phyloP scores from a whole-genome alignment of 2,797 vertebrate genomes.

The Emydoidea blandingii region DNA sequence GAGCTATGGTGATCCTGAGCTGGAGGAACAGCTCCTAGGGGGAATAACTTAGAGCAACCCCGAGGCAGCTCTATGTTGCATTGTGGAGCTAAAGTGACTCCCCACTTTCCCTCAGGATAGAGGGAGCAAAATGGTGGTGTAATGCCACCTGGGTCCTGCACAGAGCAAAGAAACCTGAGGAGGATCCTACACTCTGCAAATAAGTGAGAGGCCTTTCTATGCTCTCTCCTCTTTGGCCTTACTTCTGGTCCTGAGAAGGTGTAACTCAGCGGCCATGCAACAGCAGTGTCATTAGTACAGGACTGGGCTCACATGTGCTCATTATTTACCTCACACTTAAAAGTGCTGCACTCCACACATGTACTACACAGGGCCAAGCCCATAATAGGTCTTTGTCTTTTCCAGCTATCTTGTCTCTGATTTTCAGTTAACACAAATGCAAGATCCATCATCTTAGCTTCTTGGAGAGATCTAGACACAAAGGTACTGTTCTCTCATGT shows the following conservation, averaged over 20 bases:
- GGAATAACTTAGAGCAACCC: no score
- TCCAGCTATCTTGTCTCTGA: not conserved
- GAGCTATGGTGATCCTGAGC: no score
- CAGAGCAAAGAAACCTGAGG: not conserved
- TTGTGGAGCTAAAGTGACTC: not conserved
- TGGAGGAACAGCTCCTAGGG: no score
- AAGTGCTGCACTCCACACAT: not conserved
- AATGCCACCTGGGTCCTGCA: not conserved
- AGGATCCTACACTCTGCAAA: not conserved
- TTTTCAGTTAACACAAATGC: not conserved
- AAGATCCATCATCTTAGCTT: not conserved
- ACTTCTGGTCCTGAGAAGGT: not conserved
- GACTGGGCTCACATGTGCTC: not conserved
- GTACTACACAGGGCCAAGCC: not conserved
- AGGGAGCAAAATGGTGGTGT: not conserved
- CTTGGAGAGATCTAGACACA: not conserved
- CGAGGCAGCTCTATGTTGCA: not conserved
- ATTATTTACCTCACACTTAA: not conserved
- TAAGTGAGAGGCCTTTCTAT: not conserved
- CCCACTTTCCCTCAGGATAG: no score
- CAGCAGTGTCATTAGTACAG: not conserved
- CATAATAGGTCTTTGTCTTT: not conserved
- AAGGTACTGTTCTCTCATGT: not conserved
- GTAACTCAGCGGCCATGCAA: not conserved
- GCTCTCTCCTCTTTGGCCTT: not conserved